phyloP scores from a whole-genome alignment of 2,888 invertebrate species.

The Brachyopa scutellaris region DNA sequence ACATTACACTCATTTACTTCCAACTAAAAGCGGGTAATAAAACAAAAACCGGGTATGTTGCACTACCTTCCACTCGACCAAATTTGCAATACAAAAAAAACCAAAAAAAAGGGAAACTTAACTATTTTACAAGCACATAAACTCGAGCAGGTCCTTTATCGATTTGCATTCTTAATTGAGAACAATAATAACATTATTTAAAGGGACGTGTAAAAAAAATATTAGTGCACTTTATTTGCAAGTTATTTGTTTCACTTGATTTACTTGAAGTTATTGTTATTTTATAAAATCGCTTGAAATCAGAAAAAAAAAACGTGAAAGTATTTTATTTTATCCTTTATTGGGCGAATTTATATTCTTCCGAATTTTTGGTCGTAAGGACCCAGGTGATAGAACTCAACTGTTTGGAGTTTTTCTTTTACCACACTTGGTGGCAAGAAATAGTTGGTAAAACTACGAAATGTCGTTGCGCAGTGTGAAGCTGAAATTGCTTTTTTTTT shows the following conservation, averaged over 20 bases:
- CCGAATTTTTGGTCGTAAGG: conserved; percentile 40
- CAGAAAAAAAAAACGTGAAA: too few species aligned
- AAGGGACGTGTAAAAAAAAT: too few species aligned
- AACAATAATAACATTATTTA: conserved; percentile 33
- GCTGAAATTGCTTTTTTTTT: too few species aligned
- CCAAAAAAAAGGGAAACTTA: neutral
- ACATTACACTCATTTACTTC: neutral
- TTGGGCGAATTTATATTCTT: neutral
- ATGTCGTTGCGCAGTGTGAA: conserved; percentile 71
- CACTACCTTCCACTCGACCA: neutral
- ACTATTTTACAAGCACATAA: conserved; percentile 12
- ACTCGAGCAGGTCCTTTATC: conserved; percentile 26
- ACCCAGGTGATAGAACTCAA: conserved; percentile 50
- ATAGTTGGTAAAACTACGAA: conserved; percentile 22
- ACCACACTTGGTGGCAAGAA: conserved; percentile 25
- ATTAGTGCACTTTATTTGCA: conserved; percentile 1
- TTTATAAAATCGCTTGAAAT: too few species aligned
- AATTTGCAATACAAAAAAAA: neutral
- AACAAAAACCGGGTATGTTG: neutral
- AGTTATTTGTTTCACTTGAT: neutral
- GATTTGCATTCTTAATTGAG: conserved; percentile 34
- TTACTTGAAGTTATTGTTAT: conserved; percentile 1
- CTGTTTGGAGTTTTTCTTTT: conserved; percentile 55
- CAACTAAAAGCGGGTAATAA: neutral
- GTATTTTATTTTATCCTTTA: too few species aligned